Evolutionary conservation across 2,888 invertebrate genomes (phyloP).

Genomic region (Agonum fuliginosum): DNA sequence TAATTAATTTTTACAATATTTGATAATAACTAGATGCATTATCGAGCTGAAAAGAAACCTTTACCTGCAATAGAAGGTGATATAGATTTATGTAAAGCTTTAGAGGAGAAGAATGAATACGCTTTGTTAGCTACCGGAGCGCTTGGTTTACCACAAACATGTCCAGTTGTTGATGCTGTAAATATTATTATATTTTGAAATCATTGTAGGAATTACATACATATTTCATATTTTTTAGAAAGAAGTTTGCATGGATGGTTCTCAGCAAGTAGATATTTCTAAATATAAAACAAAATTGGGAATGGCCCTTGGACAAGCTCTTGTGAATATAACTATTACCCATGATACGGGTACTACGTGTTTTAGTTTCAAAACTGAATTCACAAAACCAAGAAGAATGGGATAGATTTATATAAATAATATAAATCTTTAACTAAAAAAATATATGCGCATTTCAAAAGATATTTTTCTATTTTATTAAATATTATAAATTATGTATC

Average conservation of each 20-base stretch:
- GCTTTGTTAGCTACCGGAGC: slow-evolving; percentile 40
- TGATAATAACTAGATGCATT: slow-evolving; percentile 43
- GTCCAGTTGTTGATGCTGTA: slow-evolving; percentile 41
- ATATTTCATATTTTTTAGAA: slow-evolving; percentile 27
- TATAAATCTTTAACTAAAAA: not conserved
- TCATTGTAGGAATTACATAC: not conserved
- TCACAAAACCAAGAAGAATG: slow-evolving; percentile 46
- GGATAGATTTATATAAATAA: slow-evolving; percentile 37
- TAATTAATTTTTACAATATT: not conserved
- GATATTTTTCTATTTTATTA: not conserved
- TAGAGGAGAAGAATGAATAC: slow-evolving; percentile 52
- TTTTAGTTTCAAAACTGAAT: slow-evolving; percentile 48
- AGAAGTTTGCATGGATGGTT: slow-evolving; percentile 16
- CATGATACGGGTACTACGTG: slow-evolving; percentile 53
- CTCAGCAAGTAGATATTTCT: slow-evolving; percentile 34
- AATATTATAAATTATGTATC: not conserved
- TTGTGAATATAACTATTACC: slow-evolving; percentile 49
- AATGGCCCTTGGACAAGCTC: slow-evolving; percentile 40
- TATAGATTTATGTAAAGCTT: slow-evolving; percentile 50
- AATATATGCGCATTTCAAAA: slow-evolving; percentile 29
- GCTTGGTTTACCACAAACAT: slow-evolving; percentile 31
- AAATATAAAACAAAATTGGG: slow-evolving; percentile 56
- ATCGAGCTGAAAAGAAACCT: slow-evolving; percentile 55
- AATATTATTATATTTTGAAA: not conserved
- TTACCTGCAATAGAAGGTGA: slow-evolving; percentile 52